Base-by-base conservation (phyloP, 2,797 vertebrate species). In the Sebastes wilsoni region DNA sequence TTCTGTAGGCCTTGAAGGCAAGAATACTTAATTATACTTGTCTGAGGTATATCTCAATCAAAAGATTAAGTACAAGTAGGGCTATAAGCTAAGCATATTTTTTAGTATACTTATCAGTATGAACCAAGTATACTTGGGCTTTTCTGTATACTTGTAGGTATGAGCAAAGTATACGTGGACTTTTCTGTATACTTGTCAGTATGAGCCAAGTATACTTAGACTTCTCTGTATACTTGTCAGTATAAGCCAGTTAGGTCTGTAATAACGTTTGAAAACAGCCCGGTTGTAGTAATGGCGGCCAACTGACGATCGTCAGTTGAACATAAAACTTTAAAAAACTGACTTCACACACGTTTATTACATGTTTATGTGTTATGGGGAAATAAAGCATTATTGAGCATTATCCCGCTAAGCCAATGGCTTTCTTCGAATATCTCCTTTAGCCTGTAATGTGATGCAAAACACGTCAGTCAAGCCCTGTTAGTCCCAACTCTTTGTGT, bases 401-500 rank as follows among this genome's bases (percentile, higher is more conserved):
- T 36, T 36, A 36, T 13, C 5, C 4, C 1, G 4, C 1, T 78
- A 36, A 90, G 58, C 93, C 96, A 97, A 80, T 91, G n/a, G 54
- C 10, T 2, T 7, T 2, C 2, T 8, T 5, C 59, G 13, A 22
- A 8, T 14, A 25, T 16, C 25, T 6, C 2, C 4, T 34, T 36
- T 25, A 80, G 62, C 98, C 97, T 95, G 95, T 94, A 95, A 94
- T 95, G 95, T 95, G 96, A 97, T 94, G 96, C 97, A 96, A 96
- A 97, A 97, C 95, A 96, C 94, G 95, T 96, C 96, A 93, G 96
- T 96, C 96, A 95, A 93, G 95, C 96, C 91, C 91, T 94, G 95
- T 92, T 96, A 97, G 97, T 97, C 97, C 97, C 97, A 95, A 98
- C 97, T 96, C 97, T 98, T 97, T 97, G 97, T 97, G 97, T 98